Evolutionary conservation across 1,140 invertebrate genomes (phyloP).

Genomic region (Acyrthosiphon pisum): DNA sequence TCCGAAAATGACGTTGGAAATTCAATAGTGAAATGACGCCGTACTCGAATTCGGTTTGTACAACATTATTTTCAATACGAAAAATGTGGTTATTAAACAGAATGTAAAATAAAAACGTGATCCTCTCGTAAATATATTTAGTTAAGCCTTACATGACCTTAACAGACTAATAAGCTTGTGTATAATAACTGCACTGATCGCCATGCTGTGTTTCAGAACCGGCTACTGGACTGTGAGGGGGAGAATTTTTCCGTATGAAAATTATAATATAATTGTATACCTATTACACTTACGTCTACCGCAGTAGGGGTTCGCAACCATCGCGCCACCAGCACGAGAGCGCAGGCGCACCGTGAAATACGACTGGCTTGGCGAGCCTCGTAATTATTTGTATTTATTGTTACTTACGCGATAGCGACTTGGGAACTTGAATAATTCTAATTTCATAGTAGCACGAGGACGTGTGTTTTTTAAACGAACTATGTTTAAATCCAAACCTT

Average conservation of each 20-base stretch:
- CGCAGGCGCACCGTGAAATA: not conserved
- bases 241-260: not conserved
- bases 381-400: not conserved
- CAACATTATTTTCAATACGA: not conserved
- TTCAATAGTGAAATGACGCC: not conserved
- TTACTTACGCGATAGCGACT: not conserved
- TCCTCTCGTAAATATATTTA: not conserved
- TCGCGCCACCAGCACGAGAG: too few species aligned
- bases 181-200: not conserved
- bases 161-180: not conserved
- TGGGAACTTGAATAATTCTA: not conserved
- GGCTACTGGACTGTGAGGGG: not conserved
- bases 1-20: not conserved
- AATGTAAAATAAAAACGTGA: not conserved
- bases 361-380: too few species aligned
- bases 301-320: not conserved
- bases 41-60: not conserved
- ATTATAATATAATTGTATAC: not conserved
- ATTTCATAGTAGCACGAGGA: not conserved
- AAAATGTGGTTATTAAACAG: too few species aligned
- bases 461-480: not conserved
- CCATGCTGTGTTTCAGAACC: not conserved
- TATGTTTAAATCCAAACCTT: too few species aligned
- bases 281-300: not conserved
- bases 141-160: not conserved